Evolutionary conservation across 1,140 invertebrate genomes (phyloP), one percentile per base, ranked within the genome.

Genomic region (Drosophila trapezifrons): DNA sequence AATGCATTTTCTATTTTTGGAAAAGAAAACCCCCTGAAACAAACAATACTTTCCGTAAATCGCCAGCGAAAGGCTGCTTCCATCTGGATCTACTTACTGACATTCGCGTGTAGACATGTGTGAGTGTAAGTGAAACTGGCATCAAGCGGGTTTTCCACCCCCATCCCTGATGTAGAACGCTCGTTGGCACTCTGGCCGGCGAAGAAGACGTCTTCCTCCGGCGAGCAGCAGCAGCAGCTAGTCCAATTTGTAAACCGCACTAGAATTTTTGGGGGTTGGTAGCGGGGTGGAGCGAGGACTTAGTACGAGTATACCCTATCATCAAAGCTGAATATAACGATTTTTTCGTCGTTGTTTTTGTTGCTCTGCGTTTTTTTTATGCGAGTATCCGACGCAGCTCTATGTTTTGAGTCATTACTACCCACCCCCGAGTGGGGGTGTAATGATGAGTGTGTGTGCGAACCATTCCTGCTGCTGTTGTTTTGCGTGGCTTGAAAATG

Each of bases 361-460:
- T 40, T 80, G 62, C 60, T 71, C 63, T 74, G 54, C 54, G 57
- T 38, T 75, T 79, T 64, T 64, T 83, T 78, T 81, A 67, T 77
- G 37, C 49, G 38, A 71, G 35, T 73, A 57, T 81, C 62, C 62
- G 51, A 22, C 70, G 70, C 78, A 70, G 70, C 78, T 72, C 76
- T 86, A 76, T 80, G 85, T 89, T 90, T 89, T 89, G 84, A 89
- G 85, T 89, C 85, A 89, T 89, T 89, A 84, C 84, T 77, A 89
- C 84, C 85, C 84, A 84, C 85, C 80, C 84, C 66, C 51, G 22
- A 59, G 54, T 83, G 57, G 67, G 57, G 67, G 37, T 52, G 43
- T 58, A 45, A 32, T 40, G 6, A 40, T 63, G 32, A 42, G 29
- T 58, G 49, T 69, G 47, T 74, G 40, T 69, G 35, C 60, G 67